Percentiles rank a stretch among this genome's conserved stretches.
Conservation (phyloP, 2,113 vertebrate genomes). For the Ciconia maguari region DNA sequence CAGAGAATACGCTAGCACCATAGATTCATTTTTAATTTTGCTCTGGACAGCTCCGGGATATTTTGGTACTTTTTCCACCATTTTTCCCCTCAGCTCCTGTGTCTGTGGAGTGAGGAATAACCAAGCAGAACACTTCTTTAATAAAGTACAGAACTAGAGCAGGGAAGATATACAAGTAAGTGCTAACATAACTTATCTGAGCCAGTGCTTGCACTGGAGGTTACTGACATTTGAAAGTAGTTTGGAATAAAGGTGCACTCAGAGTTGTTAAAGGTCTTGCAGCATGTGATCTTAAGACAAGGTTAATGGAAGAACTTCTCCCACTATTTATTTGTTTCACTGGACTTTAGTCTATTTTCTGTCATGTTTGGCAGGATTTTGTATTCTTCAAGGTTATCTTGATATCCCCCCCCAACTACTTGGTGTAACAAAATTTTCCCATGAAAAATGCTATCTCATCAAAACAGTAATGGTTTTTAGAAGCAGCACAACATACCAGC, state of each 20-base stretch:
- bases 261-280: background rate
- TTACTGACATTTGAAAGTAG: background rate
- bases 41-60: background rate
- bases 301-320: background rate
- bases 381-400: background rate
- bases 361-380: background rate
- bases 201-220: background rate
- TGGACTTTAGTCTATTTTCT: background rate
- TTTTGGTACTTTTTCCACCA: background rate
- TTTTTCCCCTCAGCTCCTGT: background rate
- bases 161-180: background rate
- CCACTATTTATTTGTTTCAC: background rate
- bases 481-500: background rate
- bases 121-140: background rate
- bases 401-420: background rate
- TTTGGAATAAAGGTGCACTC: background rate
- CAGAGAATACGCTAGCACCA: background rate
- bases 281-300: background rate
- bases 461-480: background rate
- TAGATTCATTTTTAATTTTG: slow-evolving; percentile 13
- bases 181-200: background rate
- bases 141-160: background rate
- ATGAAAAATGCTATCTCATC: background rate
- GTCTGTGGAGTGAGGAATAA: background rate
- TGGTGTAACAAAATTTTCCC: background rate